phyloP scores from a whole-genome alignment of 2,888 invertebrate genomes.

The Endotricha flammealis region DNA sequence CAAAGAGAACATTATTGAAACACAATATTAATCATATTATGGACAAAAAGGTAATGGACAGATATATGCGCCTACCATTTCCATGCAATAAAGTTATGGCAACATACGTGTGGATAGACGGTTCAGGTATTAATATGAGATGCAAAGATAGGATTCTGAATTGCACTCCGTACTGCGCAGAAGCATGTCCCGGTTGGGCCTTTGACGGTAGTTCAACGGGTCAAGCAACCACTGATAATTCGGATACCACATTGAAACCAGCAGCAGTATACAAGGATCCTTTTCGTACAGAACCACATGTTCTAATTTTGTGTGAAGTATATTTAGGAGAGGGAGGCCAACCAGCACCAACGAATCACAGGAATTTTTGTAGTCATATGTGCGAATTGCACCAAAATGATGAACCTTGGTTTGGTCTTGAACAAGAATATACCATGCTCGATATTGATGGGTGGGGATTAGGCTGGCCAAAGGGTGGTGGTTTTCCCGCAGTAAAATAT shows the following conservation, averaged over 20 bases:
- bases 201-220: slow-evolving; percentile 95
- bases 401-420: slow-evolving; percentile 94
- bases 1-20: slow-evolving; percentile 45
- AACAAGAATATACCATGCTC: slow-evolving; percentile 93
- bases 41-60: slow-evolving; percentile 67
- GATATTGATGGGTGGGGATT: slow-evolving; percentile 93
- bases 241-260: slow-evolving; percentile 93
- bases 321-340: slow-evolving; percentile 83
- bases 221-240: slow-evolving; percentile 88
- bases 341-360: slow-evolving; percentile 85
- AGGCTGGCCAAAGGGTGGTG: slow-evolving; percentile 96
- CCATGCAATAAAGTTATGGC: slow-evolving; percentile 80
- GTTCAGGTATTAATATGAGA: slow-evolving; percentile 84
- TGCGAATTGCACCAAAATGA: slow-evolving; percentile 82
- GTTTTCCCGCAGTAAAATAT: slow-evolving; percentile 92
- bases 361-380: slow-evolving; percentile 83
- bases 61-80: slow-evolving; percentile 76
- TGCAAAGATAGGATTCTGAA: slow-evolving; percentile 83
- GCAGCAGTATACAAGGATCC: slow-evolving; percentile 94
- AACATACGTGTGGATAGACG: slow-evolving; percentile 89
- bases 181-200: slow-evolving; percentile 86
- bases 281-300: slow-evolving; percentile 91
- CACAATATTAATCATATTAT: slow-evolving; percentile 66
- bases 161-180: slow-evolving; percentile 77
- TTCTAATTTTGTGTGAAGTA: slow-evolving; percentile 91